Base-by-base conservation (phyloP, 23 tunicate genomes). In the Ciona savignyi region DNA sequence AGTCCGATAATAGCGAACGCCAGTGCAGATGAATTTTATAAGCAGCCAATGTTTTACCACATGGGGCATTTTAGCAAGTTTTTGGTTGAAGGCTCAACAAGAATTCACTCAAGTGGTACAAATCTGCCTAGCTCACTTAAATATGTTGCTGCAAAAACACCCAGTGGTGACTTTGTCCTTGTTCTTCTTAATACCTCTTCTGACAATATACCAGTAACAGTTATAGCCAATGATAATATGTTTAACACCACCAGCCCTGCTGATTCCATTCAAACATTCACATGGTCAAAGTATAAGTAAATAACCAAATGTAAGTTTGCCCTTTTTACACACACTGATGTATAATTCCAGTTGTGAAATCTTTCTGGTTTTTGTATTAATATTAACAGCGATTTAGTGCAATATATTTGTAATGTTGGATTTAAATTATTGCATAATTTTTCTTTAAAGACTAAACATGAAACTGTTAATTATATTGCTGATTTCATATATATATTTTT, bases 31-130 rank as follows among this genome's bases (percentile, higher is more conserved):
- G 99, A 95, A 70, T 95, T 95, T 31, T 95, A 95, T 70, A 88
- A 88, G 68, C 93, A 84, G 31, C 99, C 99, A 0, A 88, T 85
- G 91, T 95, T 74, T 80, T 95, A 95, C 63, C 99, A 95, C 72
- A 62, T 95, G 72, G 91, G 86, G 1, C 99, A 95, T 77, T 95
- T 95, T 72, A 89, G 96, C 63, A 85, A 85, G 62, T 95, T 89
- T 77, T 9, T 95, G 51, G 73, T 76, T 32, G 87, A 90, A 66
- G 84, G 81, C 66, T 83, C 92, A 0, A 73, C 63, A 1, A 51
- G 83, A 35, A 56, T 95, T 51, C 73, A 83, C 4, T 83, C 83
- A 19, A 30, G 65, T 11, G n/a, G 73, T 19, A 26, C 32, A 20
- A 4, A 74, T 21, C 32, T 30, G 1, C 29, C 75, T 33, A 29